Percentiles rank a stretch among this genome's conserved stretches.
phyloP scores from a whole-genome alignment of 2,888 invertebrate genomes.

The Catocala fraxini region DNA sequence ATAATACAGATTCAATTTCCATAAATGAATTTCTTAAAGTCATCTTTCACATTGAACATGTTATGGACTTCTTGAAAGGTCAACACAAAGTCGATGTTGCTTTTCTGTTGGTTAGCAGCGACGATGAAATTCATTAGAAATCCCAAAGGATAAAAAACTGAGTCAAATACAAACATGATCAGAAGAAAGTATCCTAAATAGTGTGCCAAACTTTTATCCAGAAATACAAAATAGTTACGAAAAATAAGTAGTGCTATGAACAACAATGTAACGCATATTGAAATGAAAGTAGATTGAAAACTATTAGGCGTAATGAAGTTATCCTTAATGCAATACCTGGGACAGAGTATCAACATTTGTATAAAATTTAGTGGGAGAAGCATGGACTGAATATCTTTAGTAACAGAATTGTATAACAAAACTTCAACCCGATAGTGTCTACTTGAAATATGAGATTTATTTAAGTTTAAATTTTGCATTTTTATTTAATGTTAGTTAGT shows the following conservation, averaged over 20 bases:
- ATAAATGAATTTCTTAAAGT: neutral
- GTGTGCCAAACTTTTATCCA: neutral
- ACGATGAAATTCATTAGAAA: neutral
- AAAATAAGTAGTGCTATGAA: no score
- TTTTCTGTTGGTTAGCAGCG: neutral
- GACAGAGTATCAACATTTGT: slow-evolving; percentile 13
- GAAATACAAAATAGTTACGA: neutral
- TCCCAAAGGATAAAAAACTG: neutral
- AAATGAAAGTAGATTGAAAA: neutral
- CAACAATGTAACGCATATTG: neutral
- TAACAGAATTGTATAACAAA: slow-evolving; percentile 9
- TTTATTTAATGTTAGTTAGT: no score
- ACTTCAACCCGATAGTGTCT: neutral
- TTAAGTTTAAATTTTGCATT: neutral
- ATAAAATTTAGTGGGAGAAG: slow-evolving; percentile 25
- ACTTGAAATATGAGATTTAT: neutral
- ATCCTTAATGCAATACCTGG: slow-evolving; percentile 25
- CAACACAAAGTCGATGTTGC: slow-evolving; percentile 14
- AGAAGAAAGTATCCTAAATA: neutral
- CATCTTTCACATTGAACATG: neutral
- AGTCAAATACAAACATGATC: neutral
- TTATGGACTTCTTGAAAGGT: slow-evolving; percentile 14
- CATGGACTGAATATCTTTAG: slow-evolving; percentile 19
- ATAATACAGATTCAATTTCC: slow-evolving; percentile 6
- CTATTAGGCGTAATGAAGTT: slow-evolving; percentile 5